Base-by-base conservation (phyloP, 1,140 invertebrate species). In the Akabosia matsudoensis region DNA sequence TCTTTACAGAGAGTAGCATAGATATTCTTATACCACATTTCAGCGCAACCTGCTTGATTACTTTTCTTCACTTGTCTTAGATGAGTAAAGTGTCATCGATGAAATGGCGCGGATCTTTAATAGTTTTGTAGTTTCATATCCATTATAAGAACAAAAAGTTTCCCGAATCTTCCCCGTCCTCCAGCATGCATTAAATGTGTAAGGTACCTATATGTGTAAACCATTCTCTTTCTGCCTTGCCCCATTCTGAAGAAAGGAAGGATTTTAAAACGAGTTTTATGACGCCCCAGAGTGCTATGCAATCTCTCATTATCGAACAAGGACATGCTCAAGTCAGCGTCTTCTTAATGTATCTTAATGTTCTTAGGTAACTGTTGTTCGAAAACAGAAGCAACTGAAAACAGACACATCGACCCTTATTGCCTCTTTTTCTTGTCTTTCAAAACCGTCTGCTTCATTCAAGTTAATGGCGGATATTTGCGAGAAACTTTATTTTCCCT, bases 291-390 rank as follows among this genome's bases (percentile, higher is more conserved):
- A 74, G 78, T 76, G 74, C 67, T 61, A 79, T 76, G 74, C 74
- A 76, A 76, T 79, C 71, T 76, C 78, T 79, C 78, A 79, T 79
- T 79, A 79, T 79, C 78, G 74, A 45, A 56, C 74, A 79, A 76
- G 78, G 74, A 79, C 78, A 75, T 76, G 74, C 74, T 79, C 75
- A 28, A 33, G 70, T 72, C 70, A 72, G 37, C 61, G 3, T 30
- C 61, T 31, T 67, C 22, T 31, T 67, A 67, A 67, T 67, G 61
- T 67, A 67, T 30, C 61, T 67, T 67, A 67, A 67, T 67, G 61
- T 67, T 67, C n/a, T n/a, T n/a, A n/a, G 24, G 26, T 67, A 24
- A 67, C 61, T 10, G 37, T 45, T 18, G 18, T 61, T 10, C 54
- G 24, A 61, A 13, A 61, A 16, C 54, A 16, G 4, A 45, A 45